Percentiles rank a stretch among this genome's conserved stretches.
phyloP scores from a whole-genome alignment of 2,113 vertebrate genomes.

The Sclerurus mexicanus region DNA sequence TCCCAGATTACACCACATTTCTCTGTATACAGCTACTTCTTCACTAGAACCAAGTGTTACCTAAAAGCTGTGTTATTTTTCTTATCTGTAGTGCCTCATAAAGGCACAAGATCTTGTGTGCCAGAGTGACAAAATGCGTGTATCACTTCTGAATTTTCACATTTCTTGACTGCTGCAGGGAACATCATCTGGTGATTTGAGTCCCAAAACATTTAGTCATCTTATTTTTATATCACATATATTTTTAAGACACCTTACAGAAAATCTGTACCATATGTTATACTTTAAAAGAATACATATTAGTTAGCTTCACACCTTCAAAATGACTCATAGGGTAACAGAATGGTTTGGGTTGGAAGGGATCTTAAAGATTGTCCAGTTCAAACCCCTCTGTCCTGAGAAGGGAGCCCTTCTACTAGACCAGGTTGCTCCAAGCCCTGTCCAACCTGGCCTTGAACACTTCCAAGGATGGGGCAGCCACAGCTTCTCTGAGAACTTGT shows the following conservation, averaged over 20 bases:
- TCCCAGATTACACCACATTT: not conserved
- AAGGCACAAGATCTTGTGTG: not conserved
- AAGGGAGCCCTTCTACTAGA: not conserved
- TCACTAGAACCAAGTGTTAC: not conserved
- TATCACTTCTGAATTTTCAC: not conserved
- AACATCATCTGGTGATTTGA: not conserved
- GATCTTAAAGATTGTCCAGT: not conserved
- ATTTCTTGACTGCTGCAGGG: not conserved
- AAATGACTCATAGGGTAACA: not conserved
- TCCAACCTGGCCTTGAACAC: not conserved
- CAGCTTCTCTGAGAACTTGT: not conserved
- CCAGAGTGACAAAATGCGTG: not conserved
- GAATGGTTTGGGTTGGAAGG: not conserved
- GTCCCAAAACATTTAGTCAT: not conserved
- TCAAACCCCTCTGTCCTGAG: not conserved
- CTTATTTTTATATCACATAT: not conserved
- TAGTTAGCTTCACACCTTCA: constrained; percentile 10
- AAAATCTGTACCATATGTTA: constrained; percentile 19
- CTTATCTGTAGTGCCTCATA: not conserved
- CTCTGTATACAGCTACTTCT: not conserved
- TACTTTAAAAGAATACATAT: not conserved
- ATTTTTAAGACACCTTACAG: not conserved
- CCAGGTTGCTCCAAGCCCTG: not conserved
- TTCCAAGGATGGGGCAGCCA: not conserved
- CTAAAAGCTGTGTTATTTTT: not conserved